Evolutionary conservation across 37 sponge, comb jelly and placozoan species (phyloP), one percentile per base, ranked within the genome.

Genomic region (Beroe forskalii): DNA sequence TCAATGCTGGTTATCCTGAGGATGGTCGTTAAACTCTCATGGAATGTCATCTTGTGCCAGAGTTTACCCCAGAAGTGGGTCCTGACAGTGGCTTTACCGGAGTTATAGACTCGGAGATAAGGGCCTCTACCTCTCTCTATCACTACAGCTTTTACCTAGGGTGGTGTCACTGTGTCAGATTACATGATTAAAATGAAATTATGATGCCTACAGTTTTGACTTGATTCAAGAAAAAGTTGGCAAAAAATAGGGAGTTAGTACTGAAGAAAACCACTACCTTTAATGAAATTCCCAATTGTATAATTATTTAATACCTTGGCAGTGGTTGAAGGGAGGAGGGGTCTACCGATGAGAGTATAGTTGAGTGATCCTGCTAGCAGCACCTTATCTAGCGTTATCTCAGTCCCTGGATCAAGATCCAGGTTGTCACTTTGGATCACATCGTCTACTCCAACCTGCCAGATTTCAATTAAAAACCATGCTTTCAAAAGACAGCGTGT

Each of bases 31-130:
- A 42, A 8, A 44, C 38, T 35, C 55, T 80, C 86, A 38, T 80
- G 86, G 28, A 80, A 80, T n/a, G 37, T 23, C 86, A 80, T 80
- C 2, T 44, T 22, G 86, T 80, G 86, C 86, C 86, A 80, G 25
- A 3, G 8, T 38, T 80, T 80, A 43, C 86, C 86, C 86, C 86
- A 80, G 28, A 41, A 80, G 30, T 35, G 40, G 48, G 43, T 40
- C 43, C 86, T 8, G 25, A 37, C 35, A 25, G 28, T 24, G 24
- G 37, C 40, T 27, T 44, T 80, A 4, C 86, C 86, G 6, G 44
- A 44, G 55, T 80, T 80, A 48, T 80, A 80, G 22, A 80, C 86
- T 24, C 86, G 86, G 1, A 80, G 86, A 42, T 80, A 80, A 0
- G 86, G 86, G 20, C 86, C 86, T 22, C 86, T 3, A 42, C 86